These are phyloP conservation scores for Aplysina aerophoba DNA, from an alignment of 37 sponge, comb jelly and placozoan species.

Conservation along the genomic window DNA sequence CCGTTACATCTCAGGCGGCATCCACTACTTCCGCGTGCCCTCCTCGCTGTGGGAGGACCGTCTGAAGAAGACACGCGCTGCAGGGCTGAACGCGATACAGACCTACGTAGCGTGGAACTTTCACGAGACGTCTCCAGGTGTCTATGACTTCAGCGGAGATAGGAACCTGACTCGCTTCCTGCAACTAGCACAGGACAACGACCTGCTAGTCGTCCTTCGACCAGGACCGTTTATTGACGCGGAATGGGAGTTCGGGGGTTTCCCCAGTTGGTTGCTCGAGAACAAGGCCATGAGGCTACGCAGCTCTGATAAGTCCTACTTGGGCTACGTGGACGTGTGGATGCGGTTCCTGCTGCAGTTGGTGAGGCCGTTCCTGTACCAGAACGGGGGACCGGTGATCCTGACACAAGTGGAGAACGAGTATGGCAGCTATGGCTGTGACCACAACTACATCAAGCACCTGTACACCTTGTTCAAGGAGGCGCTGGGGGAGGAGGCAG, in stretches of 20 bases:
- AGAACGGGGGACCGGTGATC: slow-evolving; percentile 93
- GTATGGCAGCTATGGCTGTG: slow-evolving; percentile 92
- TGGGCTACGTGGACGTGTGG: slow-evolving; percentile 78
- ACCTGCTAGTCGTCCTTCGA: slow-evolving; percentile 87
- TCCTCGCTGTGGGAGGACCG: slow-evolving; percentile 83
- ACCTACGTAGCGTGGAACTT: slow-evolving; percentile 98
- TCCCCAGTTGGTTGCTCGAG: slow-evolving; percentile 88
- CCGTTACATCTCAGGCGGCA: slow-evolving; percentile 92
- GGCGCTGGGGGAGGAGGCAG: slow-evolving; percentile 61
- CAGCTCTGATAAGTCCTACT: slow-evolving; percentile 64
- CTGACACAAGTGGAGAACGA: slow-evolving; percentile 98
- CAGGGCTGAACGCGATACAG: slow-evolving; percentile 92
- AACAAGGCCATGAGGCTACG: slow-evolving; percentile 58
- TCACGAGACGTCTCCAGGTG: slow-evolving; percentile 80
- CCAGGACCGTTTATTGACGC: slow-evolving; percentile 96
- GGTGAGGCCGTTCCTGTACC: slow-evolving; percentile 77
- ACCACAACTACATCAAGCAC: slow-evolving; percentile 69
- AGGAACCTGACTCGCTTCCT: slow-evolving; percentile 77
- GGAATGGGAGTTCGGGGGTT: slow-evolving; percentile 97
- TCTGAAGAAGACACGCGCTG: slow-evolving; percentile 72
- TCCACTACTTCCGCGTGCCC: slow-evolving; percentile 93
- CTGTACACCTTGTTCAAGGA: slow-evolving; percentile 64
- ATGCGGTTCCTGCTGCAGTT: slow-evolving; percentile 64
- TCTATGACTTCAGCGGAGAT: slow-evolving; percentile 78
- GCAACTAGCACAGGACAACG: slow-evolving; percentile 72